Evolutionary conservation across 2,888 invertebrate species (phyloP).

Genomic region (Caenorhabditis sinica): DNA sequence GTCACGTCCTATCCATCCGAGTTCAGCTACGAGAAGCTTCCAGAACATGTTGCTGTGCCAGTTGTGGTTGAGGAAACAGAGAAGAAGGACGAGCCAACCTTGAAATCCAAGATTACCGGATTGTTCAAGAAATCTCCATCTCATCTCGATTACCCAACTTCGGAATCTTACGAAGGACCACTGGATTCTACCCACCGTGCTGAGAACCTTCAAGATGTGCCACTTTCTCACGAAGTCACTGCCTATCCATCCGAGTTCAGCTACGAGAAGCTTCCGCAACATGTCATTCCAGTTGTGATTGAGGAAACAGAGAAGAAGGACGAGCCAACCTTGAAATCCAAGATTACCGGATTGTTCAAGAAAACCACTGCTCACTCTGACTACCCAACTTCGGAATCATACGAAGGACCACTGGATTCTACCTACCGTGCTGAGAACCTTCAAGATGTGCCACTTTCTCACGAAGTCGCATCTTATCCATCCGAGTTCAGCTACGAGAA

Average conservation of each 20-base stretch:
- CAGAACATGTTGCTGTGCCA: slow-evolving; percentile 21
- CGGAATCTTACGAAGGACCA: slow-evolving; percentile 67
- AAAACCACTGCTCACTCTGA: no score
- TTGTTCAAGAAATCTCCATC: slow-evolving; percentile 50
- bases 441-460: no score
- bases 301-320: no score
- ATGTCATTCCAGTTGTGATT: slow-evolving; percentile 16
- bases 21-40: slow-evolving; percentile 36
- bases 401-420: no score
- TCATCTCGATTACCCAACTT: slow-evolving; percentile 63
- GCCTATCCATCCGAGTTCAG: slow-evolving; percentile 30
- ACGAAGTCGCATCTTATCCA: no score
- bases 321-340: no score
- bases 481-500: no score
- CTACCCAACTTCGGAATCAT: no score
- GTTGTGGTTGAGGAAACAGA: slow-evolving; percentile 28
- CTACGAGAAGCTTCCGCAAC: slow-evolving; percentile 22
- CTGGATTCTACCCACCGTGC: slow-evolving; percentile 50
- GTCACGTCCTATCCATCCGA: slow-evolving; percentile 64
- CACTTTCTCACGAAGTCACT: slow-evolving; percentile 6
- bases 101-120: slow-evolving; percentile 59
- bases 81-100: slow-evolving; percentile 29
- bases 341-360: no score
- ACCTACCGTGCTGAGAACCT: no score
- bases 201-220: slow-evolving; percentile 42